Percentiles rank a stretch among this genome's conserved stretches.
Evolutionary conservation across 2,113 vertebrate genomes (phyloP).

Genomic region (Bujurquina vittata): DNA sequence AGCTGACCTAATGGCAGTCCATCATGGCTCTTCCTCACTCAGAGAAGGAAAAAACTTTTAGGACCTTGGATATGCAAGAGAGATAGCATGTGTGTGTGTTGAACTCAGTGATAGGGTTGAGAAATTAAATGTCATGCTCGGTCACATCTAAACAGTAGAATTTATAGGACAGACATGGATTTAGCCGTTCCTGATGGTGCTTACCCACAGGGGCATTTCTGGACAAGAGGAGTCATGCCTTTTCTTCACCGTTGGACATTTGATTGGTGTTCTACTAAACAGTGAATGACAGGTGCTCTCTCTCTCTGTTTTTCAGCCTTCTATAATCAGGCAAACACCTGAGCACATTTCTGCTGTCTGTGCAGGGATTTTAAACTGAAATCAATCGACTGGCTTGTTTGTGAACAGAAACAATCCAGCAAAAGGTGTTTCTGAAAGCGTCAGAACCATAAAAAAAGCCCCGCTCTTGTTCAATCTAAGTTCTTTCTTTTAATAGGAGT

Average conservation of each 20-base stretch:
- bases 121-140: background rate
- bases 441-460: background rate
- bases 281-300: background rate
- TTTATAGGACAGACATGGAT: background rate
- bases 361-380: background rate
- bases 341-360: background rate
- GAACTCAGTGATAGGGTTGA: background rate
- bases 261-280: background rate
- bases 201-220: background rate
- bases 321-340: background rate
- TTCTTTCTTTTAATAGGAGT: background rate
- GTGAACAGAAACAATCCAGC: background rate
- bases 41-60: background rate
- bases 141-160: background rate
- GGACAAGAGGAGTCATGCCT: background rate
- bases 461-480: fast-evolving
- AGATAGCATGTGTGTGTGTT: background rate
- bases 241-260: background rate
- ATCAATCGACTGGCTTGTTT: background rate
- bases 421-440: background rate
- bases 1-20: background rate
- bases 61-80: background rate
- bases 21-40: background rate
- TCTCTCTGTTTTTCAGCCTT: background rate
- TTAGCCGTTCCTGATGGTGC: background rate